These are phyloP conservation scores for Ditylenchus dipsaci DNA, from an alignment of 1,140 invertebrate genomes.

Conservation along the genomic window DNA sequence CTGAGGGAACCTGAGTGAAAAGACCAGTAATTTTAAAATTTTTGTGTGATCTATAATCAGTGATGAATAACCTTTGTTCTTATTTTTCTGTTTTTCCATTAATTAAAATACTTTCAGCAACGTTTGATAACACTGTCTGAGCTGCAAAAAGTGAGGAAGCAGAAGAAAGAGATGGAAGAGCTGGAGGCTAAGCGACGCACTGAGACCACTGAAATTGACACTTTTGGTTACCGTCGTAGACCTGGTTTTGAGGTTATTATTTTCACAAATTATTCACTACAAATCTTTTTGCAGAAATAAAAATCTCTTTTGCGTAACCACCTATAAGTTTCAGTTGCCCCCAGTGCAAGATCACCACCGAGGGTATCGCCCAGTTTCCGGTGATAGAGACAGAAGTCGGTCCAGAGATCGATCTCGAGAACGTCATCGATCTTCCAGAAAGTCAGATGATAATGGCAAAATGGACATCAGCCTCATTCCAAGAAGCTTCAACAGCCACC, in stretches of 20 bases:
- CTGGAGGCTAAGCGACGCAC: not conserved
- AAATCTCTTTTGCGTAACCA: no score
- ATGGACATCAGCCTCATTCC: slow-evolving; percentile 1
- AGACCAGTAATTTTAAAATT: not conserved
- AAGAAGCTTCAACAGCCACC: not conserved
- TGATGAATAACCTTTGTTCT: no score
- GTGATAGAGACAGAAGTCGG: not conserved
- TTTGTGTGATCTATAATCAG: not conserved
- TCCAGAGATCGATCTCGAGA: not conserved
- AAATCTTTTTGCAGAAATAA: no score
- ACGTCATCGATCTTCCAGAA: not conserved
- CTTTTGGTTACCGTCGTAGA: slow-evolving; percentile 14
- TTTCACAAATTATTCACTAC: no score
- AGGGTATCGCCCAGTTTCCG: not conserved
- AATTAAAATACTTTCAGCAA: not conserved
- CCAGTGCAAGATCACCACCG: not conserved
- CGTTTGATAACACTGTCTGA: slow-evolving; percentile 9
- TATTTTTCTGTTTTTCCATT: no score
- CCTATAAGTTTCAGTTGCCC: not conserved
- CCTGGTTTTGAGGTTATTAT: not conserved
- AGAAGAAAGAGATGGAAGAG: slow-evolving; percentile 12
- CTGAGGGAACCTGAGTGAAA: not conserved
- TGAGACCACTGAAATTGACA: slow-evolving; percentile 11
- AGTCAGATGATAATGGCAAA: not conserved
- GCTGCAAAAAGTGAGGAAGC: slow-evolving; percentile 10